Evolutionary conservation across 2,797 vertebrate genomes (phyloP), one percentile per base, ranked within the genome.

Genomic region (Gouania willdenowi): DNA sequence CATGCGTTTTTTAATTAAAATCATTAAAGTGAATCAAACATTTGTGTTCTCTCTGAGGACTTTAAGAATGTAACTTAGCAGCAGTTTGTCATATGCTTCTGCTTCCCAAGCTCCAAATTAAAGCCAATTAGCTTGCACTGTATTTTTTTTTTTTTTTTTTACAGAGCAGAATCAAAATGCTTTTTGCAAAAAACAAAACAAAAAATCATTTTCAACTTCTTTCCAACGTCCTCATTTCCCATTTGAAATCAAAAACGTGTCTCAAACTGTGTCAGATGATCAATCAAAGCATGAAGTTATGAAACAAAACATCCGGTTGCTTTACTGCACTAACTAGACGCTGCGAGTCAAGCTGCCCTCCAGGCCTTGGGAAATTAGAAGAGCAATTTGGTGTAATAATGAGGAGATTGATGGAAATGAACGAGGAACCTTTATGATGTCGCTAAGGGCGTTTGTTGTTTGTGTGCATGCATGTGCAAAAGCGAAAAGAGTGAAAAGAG

Each of bases 1-100:
- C 23, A 19, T 58, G 55, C 27, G 10, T 47, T 68, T 70, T 70
- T 75, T 71, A 78, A 77, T 77, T 67, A 66, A 81, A 79, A 61
- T 33, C 52, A 61, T 68, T 64, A 74, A 69, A 71, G 40, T 68
- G 50, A 79, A 76, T 71, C 47, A 52, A 46, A 69, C 40, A 59
- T 65, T 64, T 4, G 25, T 38, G 29, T 42, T 44, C 23, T 21
- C 49, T 71, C 58, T 67, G 24, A 51, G 57, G 58, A 61, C 40
- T 26, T 15, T 2, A 18, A 62, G 37, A 52, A 52, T 62, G 62
- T 60, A 50, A 53, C 38, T 69, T 22, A 12, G 31, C 37, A 40
- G 43, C 30, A 61, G 41, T 75, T 69, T 66, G 44, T 66, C 47
- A 59, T 41, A 39, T 49, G 5, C 39, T 5, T 20, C 25, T 44